Evolutionary conservation across 2,797 vertebrate genomes (phyloP).

Genomic region (Lepus townsendii): DNA sequence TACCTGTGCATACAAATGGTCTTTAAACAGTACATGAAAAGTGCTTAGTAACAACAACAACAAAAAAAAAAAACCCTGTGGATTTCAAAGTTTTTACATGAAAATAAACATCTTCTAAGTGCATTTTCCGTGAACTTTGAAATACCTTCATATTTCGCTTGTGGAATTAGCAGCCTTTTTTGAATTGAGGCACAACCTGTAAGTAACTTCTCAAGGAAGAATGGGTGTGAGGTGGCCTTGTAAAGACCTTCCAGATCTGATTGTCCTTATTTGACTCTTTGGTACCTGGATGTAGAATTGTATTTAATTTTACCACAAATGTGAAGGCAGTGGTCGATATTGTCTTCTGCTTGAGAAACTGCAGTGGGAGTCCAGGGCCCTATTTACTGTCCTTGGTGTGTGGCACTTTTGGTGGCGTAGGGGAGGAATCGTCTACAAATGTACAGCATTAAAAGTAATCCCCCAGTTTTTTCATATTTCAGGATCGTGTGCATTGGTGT

Average conservation of each 20-base stretch:
- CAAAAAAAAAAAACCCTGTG: too few species aligned
- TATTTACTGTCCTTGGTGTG: neutral
- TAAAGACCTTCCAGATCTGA: neutral
- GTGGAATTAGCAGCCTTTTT: neutral
- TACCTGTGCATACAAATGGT: too few species aligned
- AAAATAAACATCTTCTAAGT: too few species aligned
- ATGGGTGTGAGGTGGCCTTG: neutral
- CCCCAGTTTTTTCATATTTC: neutral
- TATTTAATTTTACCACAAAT: neutral
- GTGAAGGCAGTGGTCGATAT: neutral
- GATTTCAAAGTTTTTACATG: too few species aligned
- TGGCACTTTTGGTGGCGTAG: neutral
- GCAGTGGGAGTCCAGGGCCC: neutral
- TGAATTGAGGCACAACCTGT: neutral
- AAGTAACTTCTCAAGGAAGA: neutral
- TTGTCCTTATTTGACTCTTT: neutral
- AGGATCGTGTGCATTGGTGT: neutral
- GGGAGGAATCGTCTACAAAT: neutral
- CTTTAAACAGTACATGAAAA: too few species aligned
- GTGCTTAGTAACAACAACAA: too few species aligned
- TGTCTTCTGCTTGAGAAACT: neutral
- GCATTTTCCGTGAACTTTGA: too few species aligned
- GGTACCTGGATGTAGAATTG: neutral
- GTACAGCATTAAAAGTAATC: neutral
- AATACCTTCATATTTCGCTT: neutral